These are phyloP conservation scores for Chlorodrepanis virens DNA, from an alignment of 2,113 vertebrate species.

Conservation along the genomic window DNA sequence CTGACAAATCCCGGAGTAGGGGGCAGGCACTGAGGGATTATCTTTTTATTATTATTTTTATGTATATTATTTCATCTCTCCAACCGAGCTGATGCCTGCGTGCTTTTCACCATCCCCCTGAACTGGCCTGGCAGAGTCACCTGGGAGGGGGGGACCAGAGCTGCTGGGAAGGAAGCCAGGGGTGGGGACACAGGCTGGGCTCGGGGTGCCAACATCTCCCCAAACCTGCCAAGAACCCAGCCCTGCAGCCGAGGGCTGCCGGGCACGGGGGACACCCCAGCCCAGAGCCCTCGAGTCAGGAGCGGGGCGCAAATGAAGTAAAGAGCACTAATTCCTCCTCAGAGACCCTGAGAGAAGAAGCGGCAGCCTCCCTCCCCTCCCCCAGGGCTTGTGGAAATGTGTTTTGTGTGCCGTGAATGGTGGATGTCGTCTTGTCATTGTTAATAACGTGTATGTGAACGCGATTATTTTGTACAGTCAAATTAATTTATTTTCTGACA, in stretches of 20 bases:
- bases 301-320: constrained; percentile 77
- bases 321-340: constrained; percentile 90
- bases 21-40: not conserved
- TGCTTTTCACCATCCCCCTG: not conserved
- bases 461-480: constrained; percentile 92
- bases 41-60: not conserved
- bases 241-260: not conserved
- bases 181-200: not conserved
- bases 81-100: not conserved
- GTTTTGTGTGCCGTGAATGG: constrained; percentile 89
- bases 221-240: too few species aligned
- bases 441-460: constrained; percentile 78
- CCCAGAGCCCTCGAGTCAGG: not conserved
- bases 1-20: accelerated
- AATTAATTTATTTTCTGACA: constrained; percentile 98
- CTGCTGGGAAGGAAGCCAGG: not conserved
- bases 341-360: constrained; percentile 85
- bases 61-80: not conserved
- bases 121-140: not conserved
- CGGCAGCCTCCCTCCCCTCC: constrained; percentile 77
- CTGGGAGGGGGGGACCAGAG: not conserved
- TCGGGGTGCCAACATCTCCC: not conserved
- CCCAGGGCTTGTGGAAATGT: constrained; percentile 87
- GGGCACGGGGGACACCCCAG: not conserved
- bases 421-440: constrained; percentile 87